These are phyloP conservation scores for Prionace glauca DNA, from an alignment of 2,797 vertebrate species.

Conservation along the genomic window DNA sequence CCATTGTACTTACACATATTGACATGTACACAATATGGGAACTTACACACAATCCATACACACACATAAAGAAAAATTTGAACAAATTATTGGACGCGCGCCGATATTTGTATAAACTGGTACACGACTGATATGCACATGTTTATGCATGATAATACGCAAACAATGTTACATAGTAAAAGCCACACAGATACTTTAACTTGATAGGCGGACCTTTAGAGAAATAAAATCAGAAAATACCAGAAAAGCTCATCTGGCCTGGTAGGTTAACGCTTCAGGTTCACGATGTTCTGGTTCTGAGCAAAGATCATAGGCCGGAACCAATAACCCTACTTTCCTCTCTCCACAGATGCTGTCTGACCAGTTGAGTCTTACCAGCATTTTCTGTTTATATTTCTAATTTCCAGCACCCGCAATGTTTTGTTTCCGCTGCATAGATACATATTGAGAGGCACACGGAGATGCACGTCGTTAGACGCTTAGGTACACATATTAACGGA, in stretches of 20 bases:
- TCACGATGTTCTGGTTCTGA: no score
- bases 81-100: background rate
- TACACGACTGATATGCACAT: background rate
- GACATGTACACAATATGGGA: background rate
- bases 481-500: background rate
- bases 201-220: background rate
- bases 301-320: background rate
- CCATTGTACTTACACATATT: background rate
- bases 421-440: background rate
- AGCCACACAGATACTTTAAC: background rate
- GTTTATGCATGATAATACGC: background rate
- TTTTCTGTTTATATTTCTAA: background rate
- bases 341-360: conserved; percentile 1
- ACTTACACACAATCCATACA: background rate
- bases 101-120: background rate
- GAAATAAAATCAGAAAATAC: background rate
- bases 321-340: background rate
- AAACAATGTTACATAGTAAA: background rate
- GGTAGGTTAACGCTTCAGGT: no score
- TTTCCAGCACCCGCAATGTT: background rate
- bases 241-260: no score
- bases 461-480: background rate
- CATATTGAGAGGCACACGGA: background rate
- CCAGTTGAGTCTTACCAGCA: background rate
- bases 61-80: background rate